Evolutionary conservation across 2,113 vertebrate genomes (phyloP).

Genomic region (Hippoglossus stenolepis): DNA sequence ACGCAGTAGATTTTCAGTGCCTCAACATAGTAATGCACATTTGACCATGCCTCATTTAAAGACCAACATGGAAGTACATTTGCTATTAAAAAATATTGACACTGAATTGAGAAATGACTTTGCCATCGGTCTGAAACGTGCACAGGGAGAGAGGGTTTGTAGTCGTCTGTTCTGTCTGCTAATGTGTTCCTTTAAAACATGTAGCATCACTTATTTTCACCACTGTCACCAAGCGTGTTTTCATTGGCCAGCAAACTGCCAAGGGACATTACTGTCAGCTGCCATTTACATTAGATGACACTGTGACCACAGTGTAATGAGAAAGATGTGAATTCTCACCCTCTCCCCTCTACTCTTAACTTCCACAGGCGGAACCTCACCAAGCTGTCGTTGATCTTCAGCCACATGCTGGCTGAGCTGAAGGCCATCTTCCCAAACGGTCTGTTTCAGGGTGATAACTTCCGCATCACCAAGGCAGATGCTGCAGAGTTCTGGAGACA

Average conservation of each 20-base stretch:
- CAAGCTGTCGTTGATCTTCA: slow-evolving; percentile 98
- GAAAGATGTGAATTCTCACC: slow-evolving; percentile 20
- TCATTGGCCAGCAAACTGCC: too few relatives aligned
- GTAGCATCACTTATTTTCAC: neutral
- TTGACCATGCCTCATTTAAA: too few relatives aligned
- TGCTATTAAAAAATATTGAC: too few relatives aligned
- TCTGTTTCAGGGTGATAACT: slow-evolving; percentile 96
- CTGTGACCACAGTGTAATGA: neutral
- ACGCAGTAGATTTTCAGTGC: too few relatives aligned
- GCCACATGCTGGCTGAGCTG: slow-evolving; percentile 98
- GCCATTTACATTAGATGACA: neutral
- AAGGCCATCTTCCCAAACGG: slow-evolving; percentile 98
- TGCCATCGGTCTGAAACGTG: too few relatives aligned
- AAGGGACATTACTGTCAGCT: neutral
- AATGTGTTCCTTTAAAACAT: neutral
- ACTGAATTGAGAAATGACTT: too few relatives aligned
- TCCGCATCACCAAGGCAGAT: slow-evolving; percentile 98
- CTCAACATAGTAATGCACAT: too few relatives aligned
- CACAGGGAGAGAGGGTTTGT: too few relatives aligned
- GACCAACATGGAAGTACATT: too few relatives aligned
- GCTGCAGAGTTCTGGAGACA: slow-evolving; percentile 98
- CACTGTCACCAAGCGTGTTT: neutral
- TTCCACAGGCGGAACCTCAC: slow-evolving; percentile 91
- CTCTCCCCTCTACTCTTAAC: slow-evolving; percentile 1
- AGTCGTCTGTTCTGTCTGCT: too few relatives aligned